Percentiles rank a stretch among this genome's conserved stretches.
Conservation (phyloP, 2,888 invertebrate genomes). For the Seira ritae region DNA sequence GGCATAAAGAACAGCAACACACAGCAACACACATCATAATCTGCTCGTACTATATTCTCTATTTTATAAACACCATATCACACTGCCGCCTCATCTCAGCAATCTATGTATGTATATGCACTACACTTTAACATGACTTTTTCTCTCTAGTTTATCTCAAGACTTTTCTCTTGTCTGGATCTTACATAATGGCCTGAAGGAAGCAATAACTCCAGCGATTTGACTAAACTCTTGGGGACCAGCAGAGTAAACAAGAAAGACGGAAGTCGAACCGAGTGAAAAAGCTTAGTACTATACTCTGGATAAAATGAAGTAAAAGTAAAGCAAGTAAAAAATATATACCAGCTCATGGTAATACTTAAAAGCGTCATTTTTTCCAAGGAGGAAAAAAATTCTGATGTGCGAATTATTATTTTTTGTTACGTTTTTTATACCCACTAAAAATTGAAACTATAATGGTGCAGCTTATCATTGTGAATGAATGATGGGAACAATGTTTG, state of each 20-base stretch:
- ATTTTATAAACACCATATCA: not conserved
- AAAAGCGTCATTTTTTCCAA: conserved; percentile 12
- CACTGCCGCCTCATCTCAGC: conserved; percentile 11
- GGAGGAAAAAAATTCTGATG: conserved; percentile 8
- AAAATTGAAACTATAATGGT: conserved; percentile 10
- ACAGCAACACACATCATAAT: conserved; percentile 37
- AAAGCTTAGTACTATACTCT: too few relatives aligned
- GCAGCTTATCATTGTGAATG: conserved; percentile 9
- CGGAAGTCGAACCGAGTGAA: conserved; percentile 9
- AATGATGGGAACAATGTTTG: conserved; percentile 10
- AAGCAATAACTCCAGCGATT: conserved; percentile 43
- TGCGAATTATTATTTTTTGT: conserved; percentile 12
- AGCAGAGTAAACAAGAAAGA: conserved; percentile 20
- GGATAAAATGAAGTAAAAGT: not conserved
- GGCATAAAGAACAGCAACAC: conserved; percentile 20
- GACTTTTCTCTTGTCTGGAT: conserved; percentile 22
- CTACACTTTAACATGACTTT: too few relatives aligned
- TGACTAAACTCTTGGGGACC: conserved; percentile 52
- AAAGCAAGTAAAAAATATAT: conserved; percentile 8
- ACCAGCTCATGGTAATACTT: not conserved
- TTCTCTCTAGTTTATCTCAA: conserved; percentile 6
- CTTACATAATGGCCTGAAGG: conserved; percentile 47
- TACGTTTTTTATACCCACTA: not conserved
- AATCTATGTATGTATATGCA: too few relatives aligned
- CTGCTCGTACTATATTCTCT: conserved; percentile 25